phyloP scores from a whole-genome alignment of 2,888 invertebrate species.

The Agriotes lineatus region DNA sequence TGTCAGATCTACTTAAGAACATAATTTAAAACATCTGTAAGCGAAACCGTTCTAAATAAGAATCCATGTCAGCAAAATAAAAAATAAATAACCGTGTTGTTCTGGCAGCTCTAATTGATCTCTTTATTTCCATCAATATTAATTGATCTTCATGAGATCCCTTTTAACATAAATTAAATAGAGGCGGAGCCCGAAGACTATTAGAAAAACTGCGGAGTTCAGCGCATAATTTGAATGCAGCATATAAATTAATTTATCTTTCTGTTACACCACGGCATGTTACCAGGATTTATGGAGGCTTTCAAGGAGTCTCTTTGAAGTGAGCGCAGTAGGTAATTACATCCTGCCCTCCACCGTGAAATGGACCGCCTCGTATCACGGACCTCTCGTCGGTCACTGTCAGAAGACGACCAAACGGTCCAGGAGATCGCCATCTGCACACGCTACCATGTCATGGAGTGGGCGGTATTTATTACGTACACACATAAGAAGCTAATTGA shows the following conservation, averaged over 20 bases:
- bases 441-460: slow-evolving; percentile 40
- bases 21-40: too few relatives aligned
- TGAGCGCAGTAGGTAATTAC: slow-evolving; percentile 57
- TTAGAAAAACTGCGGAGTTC: not conserved
- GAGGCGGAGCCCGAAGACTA: too few relatives aligned
- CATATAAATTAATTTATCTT: slow-evolving; percentile 49
- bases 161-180: too few relatives aligned
- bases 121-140: too few relatives aligned
- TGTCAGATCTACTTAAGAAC: too few relatives aligned
- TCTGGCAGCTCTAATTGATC: too few relatives aligned
- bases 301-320: slow-evolving; percentile 50
- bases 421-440: slow-evolving; percentile 36
- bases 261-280: slow-evolving; percentile 41
- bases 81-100: too few relatives aligned
- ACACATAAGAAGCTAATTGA: slow-evolving; percentile 45
- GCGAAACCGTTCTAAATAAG: too few relatives aligned
- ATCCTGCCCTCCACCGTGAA: slow-evolving; percentile 55
- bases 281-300: slow-evolving; percentile 49
- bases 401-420: slow-evolving; percentile 40
- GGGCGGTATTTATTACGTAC: slow-evolving; percentile 46
- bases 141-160: too few relatives aligned
- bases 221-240: slow-evolving; percentile 23
- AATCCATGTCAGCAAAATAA: too few relatives aligned
- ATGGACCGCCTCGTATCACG: slow-evolving; percentile 54
- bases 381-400: slow-evolving; percentile 50